A percentile compares a stretch with the other conserved stretches of the same genome.
Evolutionary conservation across 2,888 invertebrate genomes (phyloP).

Genomic region (Eudemis profundana): DNA sequence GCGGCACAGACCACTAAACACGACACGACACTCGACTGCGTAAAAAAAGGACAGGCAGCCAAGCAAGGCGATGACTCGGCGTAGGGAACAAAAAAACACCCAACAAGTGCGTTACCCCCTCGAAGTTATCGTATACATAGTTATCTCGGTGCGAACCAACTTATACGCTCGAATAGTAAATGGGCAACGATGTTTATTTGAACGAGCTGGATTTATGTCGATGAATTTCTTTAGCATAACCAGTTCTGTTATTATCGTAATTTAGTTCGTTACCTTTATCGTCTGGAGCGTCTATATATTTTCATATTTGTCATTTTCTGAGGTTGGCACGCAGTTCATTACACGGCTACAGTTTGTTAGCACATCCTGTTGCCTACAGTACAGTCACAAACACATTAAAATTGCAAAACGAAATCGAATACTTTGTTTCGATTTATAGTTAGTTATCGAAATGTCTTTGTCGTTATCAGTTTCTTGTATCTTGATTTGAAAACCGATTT

Average conservation of each 20-base stretch:
- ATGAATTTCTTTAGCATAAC: slow-evolving; percentile 25
- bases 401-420: slow-evolving; percentile 46
- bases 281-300: neutral
- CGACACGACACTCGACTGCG: slow-evolving; percentile 67
- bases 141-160: slow-evolving; percentile 60
- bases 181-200: slow-evolving; percentile 37
- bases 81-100: slow-evolving; percentile 66
- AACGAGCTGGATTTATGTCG: slow-evolving; percentile 31
- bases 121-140: slow-evolving; percentile 73
- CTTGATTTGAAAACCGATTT: slow-evolving; percentile 5
- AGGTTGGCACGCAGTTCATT: slow-evolving; percentile 17
- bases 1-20: too few relatives aligned
- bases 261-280: slow-evolving; percentile 3
- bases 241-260: neutral
- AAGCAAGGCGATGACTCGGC: slow-evolving; percentile 75
- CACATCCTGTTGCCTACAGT: slow-evolving; percentile 11
- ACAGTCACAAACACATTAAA: slow-evolving; percentile 15
- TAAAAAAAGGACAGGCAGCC: slow-evolving; percentile 70
- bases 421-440: slow-evolving; percentile 35
- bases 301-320: slow-evolving; percentile 7
- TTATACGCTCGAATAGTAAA: slow-evolving; percentile 41
- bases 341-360: slow-evolving; percentile 14
- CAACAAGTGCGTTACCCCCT: slow-evolving; percentile 84
- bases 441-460: slow-evolving; percentile 48
- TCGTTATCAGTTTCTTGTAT: slow-evolving; percentile 48